Evolutionary conservation across 2,113 vertebrate genomes (phyloP).

Genomic region (Merops nubicus): DNA sequence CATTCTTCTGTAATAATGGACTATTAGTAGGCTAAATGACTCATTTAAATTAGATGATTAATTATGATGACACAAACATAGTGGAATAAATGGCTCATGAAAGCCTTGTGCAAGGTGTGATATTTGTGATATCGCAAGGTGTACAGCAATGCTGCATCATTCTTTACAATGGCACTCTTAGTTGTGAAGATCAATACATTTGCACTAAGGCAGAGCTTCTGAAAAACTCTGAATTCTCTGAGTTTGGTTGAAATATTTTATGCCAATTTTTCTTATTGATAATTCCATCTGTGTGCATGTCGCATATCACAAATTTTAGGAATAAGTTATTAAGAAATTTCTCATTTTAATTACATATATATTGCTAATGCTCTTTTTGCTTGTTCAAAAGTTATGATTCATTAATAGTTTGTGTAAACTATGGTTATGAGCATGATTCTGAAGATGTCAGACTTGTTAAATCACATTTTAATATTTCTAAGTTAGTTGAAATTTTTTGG

Average conservation of each 20-base stretch:
- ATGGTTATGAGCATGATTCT: not conserved
- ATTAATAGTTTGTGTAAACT: not conserved
- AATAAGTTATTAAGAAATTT: not conserved
- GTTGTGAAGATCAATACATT: not conserved
- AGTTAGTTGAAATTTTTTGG: not conserved
- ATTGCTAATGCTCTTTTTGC: rapidly evolving
- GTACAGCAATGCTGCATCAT: not conserved
- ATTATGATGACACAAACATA: not conserved
- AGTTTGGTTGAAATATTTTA: not conserved
- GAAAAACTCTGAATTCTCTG: not conserved
- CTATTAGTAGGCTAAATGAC: not conserved
- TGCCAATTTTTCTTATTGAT: not conserved
- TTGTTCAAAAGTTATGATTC: not conserved
- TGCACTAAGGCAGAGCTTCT: not conserved
- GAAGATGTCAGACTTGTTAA: not conserved
- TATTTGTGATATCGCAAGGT: not conserved
- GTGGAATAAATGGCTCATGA: not conserved
- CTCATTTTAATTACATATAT: not conserved
- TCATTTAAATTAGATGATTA: not conserved
- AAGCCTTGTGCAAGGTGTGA: not conserved
- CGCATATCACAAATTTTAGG: not conserved
- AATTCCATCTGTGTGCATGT: not conserved
- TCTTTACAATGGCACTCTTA: not conserved
- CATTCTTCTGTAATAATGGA: not conserved
- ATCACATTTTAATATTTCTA: not conserved